phyloP scores from a whole-genome alignment of 2,888 invertebrate species.

The Ctenicera cuprea region DNA sequence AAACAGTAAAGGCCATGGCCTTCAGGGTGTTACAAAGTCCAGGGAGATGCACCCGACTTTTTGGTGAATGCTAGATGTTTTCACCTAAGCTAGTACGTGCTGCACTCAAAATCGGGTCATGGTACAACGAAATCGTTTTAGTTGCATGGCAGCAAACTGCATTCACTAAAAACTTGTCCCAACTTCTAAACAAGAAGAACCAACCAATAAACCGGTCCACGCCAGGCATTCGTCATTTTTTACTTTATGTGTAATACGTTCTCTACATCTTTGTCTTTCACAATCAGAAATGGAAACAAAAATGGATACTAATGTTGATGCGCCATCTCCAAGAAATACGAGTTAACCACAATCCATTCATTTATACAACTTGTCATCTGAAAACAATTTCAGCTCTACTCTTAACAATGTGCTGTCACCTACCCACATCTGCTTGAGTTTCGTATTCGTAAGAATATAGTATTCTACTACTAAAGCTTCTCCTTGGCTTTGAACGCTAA shows the following conservation, averaged over 20 bases:
- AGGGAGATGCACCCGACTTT: slow-evolving; percentile 52
- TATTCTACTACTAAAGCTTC: no score
- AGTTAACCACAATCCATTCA: neutral
- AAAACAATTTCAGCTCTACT: neutral
- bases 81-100: slow-evolving; percentile 66
- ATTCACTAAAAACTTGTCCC: slow-evolving; percentile 71
- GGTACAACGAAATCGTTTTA: slow-evolving; percentile 72
- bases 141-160: slow-evolving; percentile 70
- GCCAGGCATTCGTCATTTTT: slow-evolving; percentile 69
- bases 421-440: neutral
- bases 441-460: no score
- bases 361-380: neutral
- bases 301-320: slow-evolving; percentile 26
- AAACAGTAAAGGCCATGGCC: slow-evolving; percentile 62
- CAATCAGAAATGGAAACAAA: slow-evolving; percentile 53
- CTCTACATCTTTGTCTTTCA: slow-evolving; percentile 64
- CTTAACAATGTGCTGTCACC: neutral
- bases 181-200: slow-evolving; percentile 70
- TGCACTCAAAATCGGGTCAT: slow-evolving; percentile 72
- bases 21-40: slow-evolving; percentile 59
- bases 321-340: slow-evolving; percentile 31
- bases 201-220: slow-evolving; percentile 69
- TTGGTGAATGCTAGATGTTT: slow-evolving; percentile 64
- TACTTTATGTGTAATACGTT: slow-evolving; percentile 62
- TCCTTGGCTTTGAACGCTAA: no score